Conservation (phyloP, 2,797 vertebrate species). For the Gymnodraco acuticeps region DNA sequence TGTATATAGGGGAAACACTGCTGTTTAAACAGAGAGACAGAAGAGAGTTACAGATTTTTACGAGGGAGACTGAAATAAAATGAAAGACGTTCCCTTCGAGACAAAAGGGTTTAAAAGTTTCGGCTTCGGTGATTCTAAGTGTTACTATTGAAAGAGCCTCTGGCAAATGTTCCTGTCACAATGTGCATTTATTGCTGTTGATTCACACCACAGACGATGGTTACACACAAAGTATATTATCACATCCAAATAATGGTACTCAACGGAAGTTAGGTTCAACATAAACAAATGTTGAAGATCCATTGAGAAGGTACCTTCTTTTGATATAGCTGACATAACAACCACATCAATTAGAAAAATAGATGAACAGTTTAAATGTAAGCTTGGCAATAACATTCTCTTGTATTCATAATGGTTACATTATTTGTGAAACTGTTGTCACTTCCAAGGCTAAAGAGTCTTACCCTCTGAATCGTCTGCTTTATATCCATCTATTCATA, state of each 20-base stretch:
- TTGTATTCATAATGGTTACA: neutral
- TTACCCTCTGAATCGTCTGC: neutral
- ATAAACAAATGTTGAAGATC: neutral
- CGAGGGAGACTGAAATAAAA: conserved; percentile 9
- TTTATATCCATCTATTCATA: too few species aligned
- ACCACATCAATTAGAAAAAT: conserved; percentile 2
- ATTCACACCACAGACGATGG: neutral
- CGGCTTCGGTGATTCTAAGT: neutral
- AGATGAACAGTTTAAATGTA: neutral
- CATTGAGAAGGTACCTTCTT: neutral
- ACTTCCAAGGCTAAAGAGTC: neutral
- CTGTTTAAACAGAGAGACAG: conserved; percentile 9
- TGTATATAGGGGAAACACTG: too few species aligned
- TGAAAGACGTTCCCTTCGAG: neutral
- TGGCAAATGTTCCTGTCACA: neutral
- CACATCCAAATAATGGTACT: neutral
- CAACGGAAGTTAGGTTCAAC: neutral
- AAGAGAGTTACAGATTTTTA: conserved; percentile 22
- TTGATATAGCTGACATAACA: neutral
- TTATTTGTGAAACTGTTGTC: neutral
- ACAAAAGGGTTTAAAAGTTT: conserved; percentile 7
- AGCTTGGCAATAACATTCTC: too few species aligned
- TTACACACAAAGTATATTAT: neutral
- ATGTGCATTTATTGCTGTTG: neutral
- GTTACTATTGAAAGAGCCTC: neutral